These are phyloP conservation scores for Eucidaris tribuloides DNA, from an alignment of 35 echinoderm and acorn worm species.

Conservation along the genomic window DNA sequence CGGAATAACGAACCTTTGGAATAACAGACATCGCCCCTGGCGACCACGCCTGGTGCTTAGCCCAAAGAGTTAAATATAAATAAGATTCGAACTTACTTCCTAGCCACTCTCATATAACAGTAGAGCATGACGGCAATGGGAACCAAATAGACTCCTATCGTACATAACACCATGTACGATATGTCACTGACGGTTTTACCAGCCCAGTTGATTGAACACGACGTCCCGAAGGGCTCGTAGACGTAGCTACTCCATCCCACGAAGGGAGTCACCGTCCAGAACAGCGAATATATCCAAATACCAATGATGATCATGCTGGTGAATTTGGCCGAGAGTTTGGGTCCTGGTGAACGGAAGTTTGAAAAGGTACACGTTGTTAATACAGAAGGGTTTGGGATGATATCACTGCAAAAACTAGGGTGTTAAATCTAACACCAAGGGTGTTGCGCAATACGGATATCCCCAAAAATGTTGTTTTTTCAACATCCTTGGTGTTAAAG, in stretches of 20 bases:
- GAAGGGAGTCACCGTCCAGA: conserved; percentile 67
- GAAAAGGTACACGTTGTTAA: no score
- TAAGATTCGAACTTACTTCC: conserved; percentile 5
- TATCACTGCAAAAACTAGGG: no score
- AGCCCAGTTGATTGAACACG: conserved; percentile 69
- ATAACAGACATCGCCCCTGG: no score
- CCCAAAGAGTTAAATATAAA: no score
- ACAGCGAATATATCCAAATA: conserved; percentile 54
- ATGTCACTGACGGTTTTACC: conserved; percentile 17
- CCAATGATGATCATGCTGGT: conserved; percentile 11
- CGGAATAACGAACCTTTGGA: no score
- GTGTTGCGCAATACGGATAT: no score
- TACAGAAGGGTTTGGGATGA: no score
- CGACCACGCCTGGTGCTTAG: no score
- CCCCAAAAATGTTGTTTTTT: no score
- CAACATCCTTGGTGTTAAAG: no score
- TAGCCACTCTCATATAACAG: conserved; percentile 49
- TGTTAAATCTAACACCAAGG: no score
- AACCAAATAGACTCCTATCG: conserved; percentile 28
- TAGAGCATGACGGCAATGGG: conserved; percentile 46
- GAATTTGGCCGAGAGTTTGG: conserved; percentile 25
- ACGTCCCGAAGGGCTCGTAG: conserved; percentile 70
- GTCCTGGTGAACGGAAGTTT: no score
- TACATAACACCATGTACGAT: conserved; percentile 33
- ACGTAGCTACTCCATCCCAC: conserved; percentile 72